Conservation (phyloP, 2,888 invertebrate genomes). For the Protonemura montana region DNA sequence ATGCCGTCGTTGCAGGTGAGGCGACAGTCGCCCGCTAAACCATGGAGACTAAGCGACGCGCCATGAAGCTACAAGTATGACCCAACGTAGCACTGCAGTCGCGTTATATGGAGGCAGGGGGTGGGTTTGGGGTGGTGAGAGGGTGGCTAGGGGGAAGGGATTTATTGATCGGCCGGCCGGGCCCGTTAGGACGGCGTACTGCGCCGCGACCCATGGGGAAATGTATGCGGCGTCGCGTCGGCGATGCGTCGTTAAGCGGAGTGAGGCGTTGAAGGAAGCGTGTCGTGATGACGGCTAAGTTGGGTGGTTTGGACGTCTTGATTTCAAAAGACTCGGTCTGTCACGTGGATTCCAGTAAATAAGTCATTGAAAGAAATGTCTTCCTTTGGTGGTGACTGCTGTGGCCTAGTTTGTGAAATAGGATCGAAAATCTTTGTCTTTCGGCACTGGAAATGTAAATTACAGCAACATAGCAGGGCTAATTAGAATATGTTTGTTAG, state of each 20-base stretch:
- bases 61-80: neutral
- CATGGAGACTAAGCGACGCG: neutral
- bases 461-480: neutral
- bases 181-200: neutral
- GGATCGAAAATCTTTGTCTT: neutral
- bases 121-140: neutral
- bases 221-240: neutral
- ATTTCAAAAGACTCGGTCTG: neutral
- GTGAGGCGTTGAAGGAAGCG: neutral
- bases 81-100: neutral
- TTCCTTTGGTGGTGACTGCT: neutral
- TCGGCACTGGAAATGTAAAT: neutral
- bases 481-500: neutral
- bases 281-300: neutral
- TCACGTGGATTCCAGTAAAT: too few species aligned
- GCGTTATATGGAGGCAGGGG: neutral
- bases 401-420: neutral
- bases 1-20: too few species aligned
- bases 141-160: neutral
- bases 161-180: neutral
- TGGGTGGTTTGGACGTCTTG: neutral
- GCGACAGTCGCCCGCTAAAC: too few species aligned
- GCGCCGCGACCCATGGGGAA: neutral
- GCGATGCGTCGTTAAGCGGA: neutral
- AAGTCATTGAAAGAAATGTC: too few species aligned